Evolutionary conservation across 2,888 invertebrate species (phyloP), one percentile per base, ranked within the genome.

Genomic region (Calephelis perditalis): DNA sequence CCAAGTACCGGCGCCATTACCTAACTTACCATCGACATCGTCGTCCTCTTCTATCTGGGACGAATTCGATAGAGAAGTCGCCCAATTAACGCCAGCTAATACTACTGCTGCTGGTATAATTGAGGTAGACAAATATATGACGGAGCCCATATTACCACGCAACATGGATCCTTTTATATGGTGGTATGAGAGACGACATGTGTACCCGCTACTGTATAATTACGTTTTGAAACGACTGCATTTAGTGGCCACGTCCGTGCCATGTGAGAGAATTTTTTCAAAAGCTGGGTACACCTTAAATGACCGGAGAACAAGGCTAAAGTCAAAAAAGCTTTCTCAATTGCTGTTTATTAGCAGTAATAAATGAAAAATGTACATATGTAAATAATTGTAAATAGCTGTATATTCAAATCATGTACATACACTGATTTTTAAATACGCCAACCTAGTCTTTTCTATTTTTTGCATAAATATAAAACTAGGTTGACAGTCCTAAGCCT

Each of bases 61-160:
- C 2, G 66, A 66, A 26, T 69, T 66, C 59, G 69, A 67, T 5
- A 57, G 9, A 3, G 67, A 67, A 58, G 43, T 66, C 57, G 60
- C 65, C 8, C 40, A 10, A 57, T 35, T 64, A 8, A 57, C 59
- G 8, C 66, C 64, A 9, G 15, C 60, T 58, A 68, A 67, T 58
- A 58, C 65, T 7, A 63, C 62, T 58, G 70, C 70, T 52, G 68
- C 68, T 1, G 67, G 68, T 11, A 67, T 68, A 43, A 61, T 64
- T 0, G 68, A 68, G 37, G 59, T 67, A 8, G 67, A 68, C 10
- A 64, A 66, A 62, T 70, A 70, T 47, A 54, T 68, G 4, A 7
- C n/a, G n/a, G n/a, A n/a, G n/a, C n/a, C n/a, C n/a, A n/a, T n/a
- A n/a, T n/a, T n/a, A n/a, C n/a, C n/a, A n/a, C n/a, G n/a, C n/a